Conservation (phyloP, 1,140 invertebrate genomes). For the Lamellibrachia luymesi region DNA sequence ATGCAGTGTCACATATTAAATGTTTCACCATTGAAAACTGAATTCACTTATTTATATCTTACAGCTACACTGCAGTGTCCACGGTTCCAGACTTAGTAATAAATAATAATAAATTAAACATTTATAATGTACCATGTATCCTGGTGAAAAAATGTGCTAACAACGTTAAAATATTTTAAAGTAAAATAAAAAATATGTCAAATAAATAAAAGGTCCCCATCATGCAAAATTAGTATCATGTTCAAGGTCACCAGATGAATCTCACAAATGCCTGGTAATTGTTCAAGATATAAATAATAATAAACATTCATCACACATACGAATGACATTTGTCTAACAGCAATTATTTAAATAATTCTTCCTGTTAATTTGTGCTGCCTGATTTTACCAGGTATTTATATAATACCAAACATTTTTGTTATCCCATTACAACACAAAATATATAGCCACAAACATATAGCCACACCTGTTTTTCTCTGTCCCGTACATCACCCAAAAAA, state of each 20-base stretch:
- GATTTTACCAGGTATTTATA: too few relatives aligned
- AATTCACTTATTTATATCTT: background rate
- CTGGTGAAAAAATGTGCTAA: too few relatives aligned
- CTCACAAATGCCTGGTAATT: background rate
- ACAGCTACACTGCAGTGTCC: background rate
- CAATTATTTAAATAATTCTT: background rate
- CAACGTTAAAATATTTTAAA: too few relatives aligned
- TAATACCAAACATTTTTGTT: too few relatives aligned
- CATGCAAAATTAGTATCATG: too few relatives aligned
- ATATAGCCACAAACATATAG: too few relatives aligned
- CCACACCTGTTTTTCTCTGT: slow-evolving; percentile 41
- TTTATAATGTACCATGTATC: too few relatives aligned
- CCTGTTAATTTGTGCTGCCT: too few relatives aligned
- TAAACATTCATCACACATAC: background rate
- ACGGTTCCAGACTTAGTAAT: background rate
- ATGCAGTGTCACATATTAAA: background rate
- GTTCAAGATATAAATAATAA: background rate
- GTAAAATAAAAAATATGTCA: too few relatives aligned
- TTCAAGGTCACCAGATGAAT: background rate
- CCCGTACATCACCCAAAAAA: slow-evolving; percentile 66
- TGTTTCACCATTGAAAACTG: background rate
- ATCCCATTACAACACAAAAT: too few relatives aligned
- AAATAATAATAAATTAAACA: too few relatives aligned
- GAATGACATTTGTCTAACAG: background rate
- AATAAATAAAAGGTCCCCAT: too few relatives aligned